Conservation (phyloP, 2,888 invertebrate species). For the Idaea aversata region DNA sequence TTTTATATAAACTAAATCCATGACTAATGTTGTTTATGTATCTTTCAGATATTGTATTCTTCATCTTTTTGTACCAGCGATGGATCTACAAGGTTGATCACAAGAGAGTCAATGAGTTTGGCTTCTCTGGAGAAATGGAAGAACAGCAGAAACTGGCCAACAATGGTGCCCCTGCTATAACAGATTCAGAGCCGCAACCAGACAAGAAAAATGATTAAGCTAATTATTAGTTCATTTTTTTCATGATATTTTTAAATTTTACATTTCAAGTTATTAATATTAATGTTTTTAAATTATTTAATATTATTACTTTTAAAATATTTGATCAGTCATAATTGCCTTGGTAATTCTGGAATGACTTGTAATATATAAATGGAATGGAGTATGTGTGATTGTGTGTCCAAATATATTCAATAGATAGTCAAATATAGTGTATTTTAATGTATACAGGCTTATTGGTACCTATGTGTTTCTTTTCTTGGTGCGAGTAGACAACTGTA, state of each 20-base stretch:
- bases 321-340: not conserved
- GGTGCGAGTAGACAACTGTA: not conserved
- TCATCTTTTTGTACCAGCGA: conserved; percentile 98
- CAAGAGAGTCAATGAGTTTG: conserved; percentile 97
- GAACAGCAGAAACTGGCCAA: conserved; percentile 70
- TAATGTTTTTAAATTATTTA: conserved; percentile 5
- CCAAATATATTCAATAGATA: not conserved
- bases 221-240: conserved; percentile 16
- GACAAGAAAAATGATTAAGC: conserved; percentile 75
- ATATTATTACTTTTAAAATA: not conserved
- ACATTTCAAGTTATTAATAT: conserved; percentile 10
- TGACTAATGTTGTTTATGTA: conserved; percentile 19
- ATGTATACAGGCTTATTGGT: too few species aligned
- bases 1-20: too few species aligned
- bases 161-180: conserved; percentile 58
- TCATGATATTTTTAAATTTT: conserved; percentile 16
- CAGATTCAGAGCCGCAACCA: conserved; percentile 48
- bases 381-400: not conserved
- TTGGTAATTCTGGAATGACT: not conserved
- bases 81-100: conserved; percentile 99
- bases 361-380: not conserved
- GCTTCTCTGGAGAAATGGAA: conserved; percentile 96
- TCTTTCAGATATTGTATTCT: conserved; percentile 95
- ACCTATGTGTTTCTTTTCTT: not conserved
- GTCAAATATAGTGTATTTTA: not conserved